phyloP scores from a whole-genome alignment of 2,888 invertebrate genomes.

The Hipparchia semele region DNA sequence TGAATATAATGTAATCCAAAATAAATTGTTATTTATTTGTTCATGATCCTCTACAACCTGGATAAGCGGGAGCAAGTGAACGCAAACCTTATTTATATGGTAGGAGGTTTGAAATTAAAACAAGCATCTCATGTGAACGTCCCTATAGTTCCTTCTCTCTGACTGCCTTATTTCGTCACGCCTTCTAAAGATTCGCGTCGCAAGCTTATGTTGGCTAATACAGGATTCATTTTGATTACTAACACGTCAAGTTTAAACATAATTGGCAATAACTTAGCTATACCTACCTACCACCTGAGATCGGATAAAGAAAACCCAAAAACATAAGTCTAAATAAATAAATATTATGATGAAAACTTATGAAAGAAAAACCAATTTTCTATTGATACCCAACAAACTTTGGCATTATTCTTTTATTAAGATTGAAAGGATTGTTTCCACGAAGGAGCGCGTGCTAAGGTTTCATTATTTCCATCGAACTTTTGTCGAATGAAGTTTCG shows the following conservation, averaged over 20 bases:
- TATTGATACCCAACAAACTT: neutral
- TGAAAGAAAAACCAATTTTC: neutral
- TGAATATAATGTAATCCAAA: neutral
- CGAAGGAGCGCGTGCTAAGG: too few relatives aligned
- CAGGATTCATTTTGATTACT: conserved; percentile 29
- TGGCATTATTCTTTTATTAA: neutral
- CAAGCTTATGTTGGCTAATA: conserved; percentile 31
- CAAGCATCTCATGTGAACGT: conserved; percentile 52
- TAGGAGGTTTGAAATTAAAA: conserved; percentile 73
- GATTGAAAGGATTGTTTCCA: conserved; percentile 15
- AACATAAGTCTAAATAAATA: neutral
- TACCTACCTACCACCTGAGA: neutral
- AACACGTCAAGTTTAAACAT: neutral
- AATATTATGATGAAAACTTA: neutral
- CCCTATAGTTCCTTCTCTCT: conserved; percentile 38
- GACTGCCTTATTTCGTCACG: conserved; percentile 27
- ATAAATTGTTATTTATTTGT: conserved; percentile 64
- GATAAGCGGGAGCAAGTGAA: conserved; percentile 79
- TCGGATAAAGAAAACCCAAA: neutral
- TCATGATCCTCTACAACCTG: conserved; percentile 70
- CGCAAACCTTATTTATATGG: conserved; percentile 75
- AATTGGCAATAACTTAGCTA: neutral
- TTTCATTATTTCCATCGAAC: neutral
- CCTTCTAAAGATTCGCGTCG: conserved; percentile 30
- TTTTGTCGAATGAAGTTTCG: neutral